A percentile compares a stretch with the other conserved stretches of the same genome.
Evolutionary conservation across 2,888 invertebrate genomes (phyloP).

Genomic region (Rhorus exstirpatorius): DNA sequence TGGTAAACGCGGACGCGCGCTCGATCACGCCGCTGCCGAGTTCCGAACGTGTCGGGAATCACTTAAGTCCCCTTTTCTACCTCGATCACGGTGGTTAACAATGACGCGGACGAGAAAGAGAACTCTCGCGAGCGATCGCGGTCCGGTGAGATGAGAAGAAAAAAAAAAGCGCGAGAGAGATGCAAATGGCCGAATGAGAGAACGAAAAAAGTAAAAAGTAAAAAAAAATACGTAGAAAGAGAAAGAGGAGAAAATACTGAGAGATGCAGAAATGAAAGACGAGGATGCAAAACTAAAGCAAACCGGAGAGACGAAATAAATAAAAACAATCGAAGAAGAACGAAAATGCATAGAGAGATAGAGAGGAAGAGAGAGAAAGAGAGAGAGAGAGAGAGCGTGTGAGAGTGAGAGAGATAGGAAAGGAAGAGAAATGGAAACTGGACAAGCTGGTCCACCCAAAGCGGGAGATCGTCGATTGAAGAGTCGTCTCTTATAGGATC

Average conservation of each 20-base stretch:
- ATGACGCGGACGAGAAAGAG: constrained; percentile 57
- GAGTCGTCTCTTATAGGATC: constrained; percentile 17
- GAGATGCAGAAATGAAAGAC: constrained; percentile 63
- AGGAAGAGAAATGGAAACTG: constrained; percentile 29
- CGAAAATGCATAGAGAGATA: not conserved
- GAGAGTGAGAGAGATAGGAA: constrained; percentile 6
- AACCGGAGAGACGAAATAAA: constrained; percentile 8
- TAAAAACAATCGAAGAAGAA: constrained; percentile 7
- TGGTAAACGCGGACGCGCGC: constrained; percentile 38
- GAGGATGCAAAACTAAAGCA: constrained; percentile 56
- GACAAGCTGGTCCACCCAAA: constrained; percentile 26
- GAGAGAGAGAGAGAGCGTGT: constrained; percentile 13
- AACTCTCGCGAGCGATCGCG: constrained; percentile 49
- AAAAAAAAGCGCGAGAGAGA: constrained; percentile 43
- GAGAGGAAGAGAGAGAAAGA: constrained; percentile 5
- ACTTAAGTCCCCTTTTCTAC: constrained; percentile 59
- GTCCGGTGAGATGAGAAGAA: constrained; percentile 2
- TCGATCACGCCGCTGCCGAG: constrained; percentile 53
- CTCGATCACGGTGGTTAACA: constrained; percentile 65
- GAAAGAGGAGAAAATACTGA: constrained; percentile 27
- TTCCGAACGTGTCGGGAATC: constrained; percentile 67
- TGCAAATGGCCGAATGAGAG: constrained; percentile 41
- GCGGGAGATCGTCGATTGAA: constrained; percentile 15
- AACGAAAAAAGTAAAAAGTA: constrained; percentile 16
- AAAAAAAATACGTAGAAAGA: not conserved